Evolutionary conservation across 2,888 invertebrate genomes (phyloP), one percentile per base, ranked within the genome.

Genomic region (Acrocyrtus sp.): DNA sequence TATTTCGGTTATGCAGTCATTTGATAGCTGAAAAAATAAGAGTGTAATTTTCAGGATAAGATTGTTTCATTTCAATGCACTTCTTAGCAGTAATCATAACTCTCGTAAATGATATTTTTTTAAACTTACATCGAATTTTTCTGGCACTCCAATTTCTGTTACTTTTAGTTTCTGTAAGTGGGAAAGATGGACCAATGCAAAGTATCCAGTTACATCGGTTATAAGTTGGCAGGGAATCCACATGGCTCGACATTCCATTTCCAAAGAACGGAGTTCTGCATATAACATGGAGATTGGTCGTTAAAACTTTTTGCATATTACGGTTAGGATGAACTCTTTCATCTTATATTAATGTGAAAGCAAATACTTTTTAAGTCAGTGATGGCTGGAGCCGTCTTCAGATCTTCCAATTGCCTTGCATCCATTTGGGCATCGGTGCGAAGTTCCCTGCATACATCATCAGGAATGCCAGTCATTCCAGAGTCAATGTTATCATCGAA

Each of bases 151-250:
- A 26, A 75, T 75, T 56, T 75, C 75, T 1, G 75, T 77, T 5
- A 79, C 70, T 62, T 78, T 74, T 1, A 79, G 60, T 0, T 19
- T 53, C 29, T 41, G 53, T 21, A 79, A 48, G 2, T 74, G 66
- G 6, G 45, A 58, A 58, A 78, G 48, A n/a, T 63, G 61, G n/a
- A 66, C 57, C 19, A 79, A 72, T 1, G 78, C 75, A 19, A 74
- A 72, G 26, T 76, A 78, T n/a, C 77, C 79, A 2, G 78, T 72
- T 8, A 79, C 61, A 54, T 79, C 78, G 5, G 79, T 79, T 21
- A 79, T 72, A n/a, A 73, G 22, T 17, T 72, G 61, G 6, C 67
- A 74, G 6, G 74, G 75, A 21, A 70, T 68, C 75, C 75, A 75
- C 57, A 75, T 72, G 6, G 75, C 67, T 21, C 75, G 62, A 29